Conservation (phyloP, 1,140 invertebrate species). For the Drosophila kepulauana region DNA sequence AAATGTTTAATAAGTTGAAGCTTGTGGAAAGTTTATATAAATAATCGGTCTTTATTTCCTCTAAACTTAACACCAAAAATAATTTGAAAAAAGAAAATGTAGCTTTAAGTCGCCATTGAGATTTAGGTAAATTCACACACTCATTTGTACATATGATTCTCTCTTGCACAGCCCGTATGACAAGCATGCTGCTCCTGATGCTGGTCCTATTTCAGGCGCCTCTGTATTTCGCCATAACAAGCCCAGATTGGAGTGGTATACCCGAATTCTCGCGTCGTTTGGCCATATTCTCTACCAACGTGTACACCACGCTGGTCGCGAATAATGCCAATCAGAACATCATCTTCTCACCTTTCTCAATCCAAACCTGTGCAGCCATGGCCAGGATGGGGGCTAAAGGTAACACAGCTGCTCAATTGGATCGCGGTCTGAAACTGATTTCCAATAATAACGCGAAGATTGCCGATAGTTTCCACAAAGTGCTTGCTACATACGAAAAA, state of each 20-base stretch:
- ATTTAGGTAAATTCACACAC: conserved; percentile 64
- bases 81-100: too few species aligned
- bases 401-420: conserved; percentile 86
- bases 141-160: conserved; percentile 21
- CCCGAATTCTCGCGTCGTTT: conserved; percentile 54
- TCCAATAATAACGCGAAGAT: conserved; percentile 32
- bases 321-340: too few species aligned
- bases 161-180: conserved; percentile 49
- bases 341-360: too few species aligned
- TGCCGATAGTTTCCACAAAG: too few species aligned
- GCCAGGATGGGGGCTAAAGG: conserved; percentile 85
- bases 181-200: conserved; percentile 43
- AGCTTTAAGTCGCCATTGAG: conserved; percentile 6
- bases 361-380: too few species aligned
- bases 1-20: too few species aligned
- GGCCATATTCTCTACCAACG: conserved; percentile 48
- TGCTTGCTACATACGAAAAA: too few species aligned
- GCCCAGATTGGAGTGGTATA: neutral
- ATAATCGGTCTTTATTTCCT: too few species aligned
- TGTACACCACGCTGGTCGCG: too few species aligned
- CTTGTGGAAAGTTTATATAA: too few species aligned
- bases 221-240: neutral
- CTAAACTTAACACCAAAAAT: too few species aligned
- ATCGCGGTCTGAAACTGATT: conserved; percentile 83
- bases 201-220: conserved; percentile 4